Evolutionary conservation across 2,888 invertebrate genomes (phyloP).

Genomic region (Metellina segmentata): DNA sequence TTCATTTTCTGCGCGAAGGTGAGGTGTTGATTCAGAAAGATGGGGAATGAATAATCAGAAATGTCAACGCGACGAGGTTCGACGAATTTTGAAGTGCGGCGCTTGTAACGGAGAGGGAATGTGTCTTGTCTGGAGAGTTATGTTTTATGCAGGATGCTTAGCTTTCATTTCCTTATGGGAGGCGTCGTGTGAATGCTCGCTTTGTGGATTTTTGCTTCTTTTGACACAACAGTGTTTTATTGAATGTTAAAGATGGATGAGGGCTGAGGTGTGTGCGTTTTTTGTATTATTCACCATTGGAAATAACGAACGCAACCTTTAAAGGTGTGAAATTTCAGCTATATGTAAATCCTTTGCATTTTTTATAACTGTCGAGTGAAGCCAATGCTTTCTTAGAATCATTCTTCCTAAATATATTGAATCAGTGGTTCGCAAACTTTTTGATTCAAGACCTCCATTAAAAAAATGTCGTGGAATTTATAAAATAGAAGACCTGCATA

Average conservation of each 20-base stretch:
- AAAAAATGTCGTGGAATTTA: too few relatives aligned
- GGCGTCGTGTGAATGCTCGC: not conserved
- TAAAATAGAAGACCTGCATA: too few relatives aligned
- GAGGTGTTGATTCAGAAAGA: slow-evolving; percentile 25
- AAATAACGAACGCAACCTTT: not conserved
- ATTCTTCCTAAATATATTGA: too few relatives aligned
- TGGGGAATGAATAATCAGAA: slow-evolving; percentile 47
- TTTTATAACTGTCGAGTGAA: too few relatives aligned
- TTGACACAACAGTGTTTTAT: not conserved
- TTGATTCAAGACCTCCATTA: too few relatives aligned
- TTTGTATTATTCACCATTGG: not conserved
- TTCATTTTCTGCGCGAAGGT: not conserved
- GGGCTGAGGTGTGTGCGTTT: not conserved
- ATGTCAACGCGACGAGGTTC: slow-evolving; percentile 9
- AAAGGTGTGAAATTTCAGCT: not conserved
- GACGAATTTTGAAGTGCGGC: not conserved
- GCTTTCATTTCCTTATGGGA: not conserved
- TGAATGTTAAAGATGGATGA: not conserved
- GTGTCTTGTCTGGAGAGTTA: not conserved
- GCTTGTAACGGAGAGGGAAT: not conserved
- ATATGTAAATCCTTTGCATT: too few relatives aligned
- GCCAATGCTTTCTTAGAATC: too few relatives aligned
- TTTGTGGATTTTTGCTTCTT: not conserved
- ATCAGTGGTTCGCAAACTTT: too few relatives aligned
- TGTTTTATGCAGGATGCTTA: slow-evolving; percentile 7